phyloP scores from a whole-genome alignment of 1,140 invertebrate species.

The Drosophila azteca region DNA sequence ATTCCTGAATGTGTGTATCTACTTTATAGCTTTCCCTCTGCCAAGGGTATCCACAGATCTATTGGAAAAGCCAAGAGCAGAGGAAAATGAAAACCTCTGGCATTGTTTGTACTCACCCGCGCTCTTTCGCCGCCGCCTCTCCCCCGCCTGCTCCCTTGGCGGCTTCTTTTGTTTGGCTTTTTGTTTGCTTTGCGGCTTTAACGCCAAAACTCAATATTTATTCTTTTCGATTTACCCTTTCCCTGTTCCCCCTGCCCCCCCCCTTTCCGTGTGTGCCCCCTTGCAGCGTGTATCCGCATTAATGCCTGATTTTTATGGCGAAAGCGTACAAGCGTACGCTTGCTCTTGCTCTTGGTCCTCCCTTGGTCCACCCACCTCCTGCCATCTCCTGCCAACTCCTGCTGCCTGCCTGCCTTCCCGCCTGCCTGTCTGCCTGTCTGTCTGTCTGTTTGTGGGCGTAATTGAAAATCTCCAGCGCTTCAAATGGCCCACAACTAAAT shows the following conservation, averaged over 20 bases:
- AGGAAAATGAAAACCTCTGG: constrained; percentile 56
- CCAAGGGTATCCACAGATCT: constrained; percentile 27
- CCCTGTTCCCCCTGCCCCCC: too few relatives aligned
- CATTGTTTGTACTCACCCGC: constrained; percentile 51
- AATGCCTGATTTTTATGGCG: constrained; percentile 70
- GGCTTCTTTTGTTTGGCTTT: constrained; percentile 55
- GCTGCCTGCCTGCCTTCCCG: constrained; percentile 4
- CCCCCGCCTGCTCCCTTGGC: background rate
- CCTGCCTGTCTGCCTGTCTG: background rate
- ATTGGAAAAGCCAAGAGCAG: constrained; percentile 46
- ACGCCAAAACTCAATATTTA: constrained; percentile 78
- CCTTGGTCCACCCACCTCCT: background rate
- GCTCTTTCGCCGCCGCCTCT: background rate
- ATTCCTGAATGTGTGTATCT: too few relatives aligned
- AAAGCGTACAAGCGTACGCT: constrained; percentile 49
- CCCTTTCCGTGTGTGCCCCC: background rate
- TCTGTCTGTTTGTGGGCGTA: constrained; percentile 62
- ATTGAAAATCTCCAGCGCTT: constrained; percentile 63
- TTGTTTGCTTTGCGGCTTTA: constrained; percentile 65
- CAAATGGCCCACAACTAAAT: constrained; percentile 65
- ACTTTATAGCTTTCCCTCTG: too few relatives aligned
- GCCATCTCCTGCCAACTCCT: background rate
- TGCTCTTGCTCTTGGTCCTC: constrained; percentile 15
- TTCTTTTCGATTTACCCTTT: constrained; percentile 67
- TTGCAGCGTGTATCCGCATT: constrained; percentile 62